Evolutionary conservation across 2,888 invertebrate genomes (phyloP).

Genomic region (Parnassius mnemosyne): DNA sequence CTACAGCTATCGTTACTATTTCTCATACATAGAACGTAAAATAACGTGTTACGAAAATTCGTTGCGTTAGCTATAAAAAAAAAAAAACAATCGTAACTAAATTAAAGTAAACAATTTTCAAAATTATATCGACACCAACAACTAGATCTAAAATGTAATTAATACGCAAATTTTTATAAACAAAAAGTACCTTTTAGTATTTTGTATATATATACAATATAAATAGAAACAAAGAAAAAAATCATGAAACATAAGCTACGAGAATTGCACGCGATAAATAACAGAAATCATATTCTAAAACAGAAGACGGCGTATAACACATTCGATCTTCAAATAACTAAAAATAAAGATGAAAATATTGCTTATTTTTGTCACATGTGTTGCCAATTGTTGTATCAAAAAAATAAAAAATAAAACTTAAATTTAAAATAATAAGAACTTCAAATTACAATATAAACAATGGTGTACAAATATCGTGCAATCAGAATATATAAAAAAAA

Average conservation of each 20-base stretch:
- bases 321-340: no score
- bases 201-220: not conserved
- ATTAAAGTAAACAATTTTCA: slow-evolving; percentile 6
- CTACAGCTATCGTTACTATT: slow-evolving; percentile 5
- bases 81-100: not conserved
- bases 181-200: slow-evolving; percentile 8
- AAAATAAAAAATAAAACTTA: not conserved
- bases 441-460: no score
- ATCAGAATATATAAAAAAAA: no score
- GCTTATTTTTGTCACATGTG: no score
- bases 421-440: no score
- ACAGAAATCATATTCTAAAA: slow-evolving; percentile 9
- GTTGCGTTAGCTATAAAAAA: slow-evolving; percentile 10
- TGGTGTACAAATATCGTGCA: no score
- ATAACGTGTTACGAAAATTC: slow-evolving; percentile 4
- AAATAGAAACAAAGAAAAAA: not conserved
- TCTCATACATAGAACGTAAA: not conserved
- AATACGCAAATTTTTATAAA: slow-evolving; percentile 13
- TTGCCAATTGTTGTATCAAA: slow-evolving; percentile 3
- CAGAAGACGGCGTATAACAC: not conserved
- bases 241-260: slow-evolving; percentile 4
- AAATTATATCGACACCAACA: slow-evolving; percentile 11
- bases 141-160: slow-evolving; percentile 8
- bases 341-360: no score
- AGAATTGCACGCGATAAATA: slow-evolving; percentile 17